phyloP scores from a whole-genome alignment of 2,113 vertebrate species.

The Dryoscopus gambensis region DNA sequence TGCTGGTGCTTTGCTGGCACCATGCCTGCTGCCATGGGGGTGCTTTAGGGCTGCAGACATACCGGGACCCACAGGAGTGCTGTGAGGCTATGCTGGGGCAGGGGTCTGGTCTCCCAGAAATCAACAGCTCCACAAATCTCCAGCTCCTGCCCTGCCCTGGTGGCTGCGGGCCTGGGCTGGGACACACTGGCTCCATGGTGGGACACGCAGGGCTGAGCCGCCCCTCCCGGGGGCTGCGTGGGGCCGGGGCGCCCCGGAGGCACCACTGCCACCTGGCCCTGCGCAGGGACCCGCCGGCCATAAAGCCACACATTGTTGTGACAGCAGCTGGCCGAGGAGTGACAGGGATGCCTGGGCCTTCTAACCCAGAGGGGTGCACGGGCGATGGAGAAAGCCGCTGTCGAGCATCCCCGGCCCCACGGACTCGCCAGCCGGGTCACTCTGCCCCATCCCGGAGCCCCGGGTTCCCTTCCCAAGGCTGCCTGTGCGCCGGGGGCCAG shows the following conservation, averaged over 20 bases:
- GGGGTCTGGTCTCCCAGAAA: background rate
- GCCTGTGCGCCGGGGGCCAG: background rate
- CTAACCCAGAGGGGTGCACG: accelerated
- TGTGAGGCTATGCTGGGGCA: accelerated
- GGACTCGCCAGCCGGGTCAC: background rate
- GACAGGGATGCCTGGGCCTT: slow-evolving; percentile 1
- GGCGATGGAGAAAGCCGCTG: background rate
- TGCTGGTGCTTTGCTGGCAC: background rate
- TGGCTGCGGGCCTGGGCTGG: background rate
- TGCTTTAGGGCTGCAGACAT: background rate
- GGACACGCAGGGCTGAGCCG: background rate
- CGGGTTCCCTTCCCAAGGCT: background rate
- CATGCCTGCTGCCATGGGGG: background rate
- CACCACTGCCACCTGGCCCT: background rate
- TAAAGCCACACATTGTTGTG: slow-evolving; percentile 19
- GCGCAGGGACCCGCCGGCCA: background rate
- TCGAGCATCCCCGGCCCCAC: accelerated
- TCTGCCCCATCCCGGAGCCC: background rate
- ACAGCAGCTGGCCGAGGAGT: slow-evolving; percentile 22
- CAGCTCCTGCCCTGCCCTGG: background rate
- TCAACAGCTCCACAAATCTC: background rate
- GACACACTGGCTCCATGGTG: background rate
- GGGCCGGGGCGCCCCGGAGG: background rate
- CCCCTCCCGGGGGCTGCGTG: background rate
- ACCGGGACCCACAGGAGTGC: accelerated